Evolutionary conservation across 2,888 invertebrate genomes (phyloP).

Genomic region (Stenoptilia bipunctidactyla): DNA sequence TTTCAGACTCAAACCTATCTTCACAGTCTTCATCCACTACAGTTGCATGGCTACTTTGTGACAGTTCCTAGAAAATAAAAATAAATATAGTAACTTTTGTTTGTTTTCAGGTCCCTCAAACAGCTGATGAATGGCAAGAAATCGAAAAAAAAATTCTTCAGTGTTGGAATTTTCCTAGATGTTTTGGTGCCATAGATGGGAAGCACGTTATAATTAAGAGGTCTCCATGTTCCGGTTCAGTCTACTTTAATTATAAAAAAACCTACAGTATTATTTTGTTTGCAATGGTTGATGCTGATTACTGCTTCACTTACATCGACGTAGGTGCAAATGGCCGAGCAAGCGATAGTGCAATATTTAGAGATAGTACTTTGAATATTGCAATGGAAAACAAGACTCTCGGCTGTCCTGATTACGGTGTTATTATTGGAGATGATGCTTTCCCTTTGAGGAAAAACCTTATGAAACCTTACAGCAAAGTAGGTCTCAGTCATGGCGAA

Average conservation of each 20-base stretch:
- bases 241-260: conserved; percentile 18
- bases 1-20: conserved; percentile 5
- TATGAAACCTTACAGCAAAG: conserved; percentile 11
- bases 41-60: conserved; percentile 10
- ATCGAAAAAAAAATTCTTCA: conserved; percentile 11
- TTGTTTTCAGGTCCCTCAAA: conserved; percentile 11
- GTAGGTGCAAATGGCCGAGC: conserved; percentile 13
- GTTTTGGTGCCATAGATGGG: conserved; percentile 13
- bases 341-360: conserved; percentile 4
- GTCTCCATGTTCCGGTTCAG: conserved; percentile 13
- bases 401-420: not conserved
- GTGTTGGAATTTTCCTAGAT: conserved; percentile 17
- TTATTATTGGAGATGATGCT: conserved; percentile 8
- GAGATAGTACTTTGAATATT: conserved; percentile 1
- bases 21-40: conserved; percentile 4
- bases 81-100: conserved; percentile 9
- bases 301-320: conserved; percentile 10
- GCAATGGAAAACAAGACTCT: not conserved
- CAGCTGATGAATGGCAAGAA: conserved; percentile 13
- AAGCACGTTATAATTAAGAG: conserved; percentile 17
- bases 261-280: conserved; percentile 16
- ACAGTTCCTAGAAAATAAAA: conserved; percentile 9
- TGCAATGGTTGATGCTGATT: conserved; percentile 14
- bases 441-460: conserved; percentile 7
- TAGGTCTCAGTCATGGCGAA: conserved; percentile 2